These are phyloP conservation scores for Drosophila setifemur DNA, from an alignment of 1,140 invertebrate genomes.

Conservation along the genomic window DNA sequence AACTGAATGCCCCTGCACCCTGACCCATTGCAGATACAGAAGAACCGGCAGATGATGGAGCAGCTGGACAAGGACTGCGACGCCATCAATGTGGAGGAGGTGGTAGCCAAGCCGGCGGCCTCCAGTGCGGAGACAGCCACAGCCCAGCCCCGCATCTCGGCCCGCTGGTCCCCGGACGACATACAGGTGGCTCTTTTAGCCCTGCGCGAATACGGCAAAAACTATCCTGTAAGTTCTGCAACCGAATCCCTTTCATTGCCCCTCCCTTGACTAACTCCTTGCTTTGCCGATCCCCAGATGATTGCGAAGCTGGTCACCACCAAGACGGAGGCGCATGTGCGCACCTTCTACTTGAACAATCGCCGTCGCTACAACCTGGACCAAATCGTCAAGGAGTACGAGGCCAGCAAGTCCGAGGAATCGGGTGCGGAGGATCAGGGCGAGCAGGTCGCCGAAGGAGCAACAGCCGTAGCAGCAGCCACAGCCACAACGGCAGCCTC, in stretches of 20 bases:
- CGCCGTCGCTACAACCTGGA: slow-evolving; percentile 95
- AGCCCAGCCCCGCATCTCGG: slow-evolving; percentile 87
- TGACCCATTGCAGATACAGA: slow-evolving; percentile 90
- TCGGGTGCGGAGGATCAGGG: slow-evolving; percentile 27
- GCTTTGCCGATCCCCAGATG: slow-evolving; percentile 83
- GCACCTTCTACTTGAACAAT: slow-evolving; percentile 95
- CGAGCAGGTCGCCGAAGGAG: slow-evolving; percentile 13
- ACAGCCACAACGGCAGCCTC: not conserved
- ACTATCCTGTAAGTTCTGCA: slow-evolving; percentile 87
- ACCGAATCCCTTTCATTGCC: not conserved
- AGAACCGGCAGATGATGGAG: slow-evolving; percentile 95
- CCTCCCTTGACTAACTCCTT: not conserved
- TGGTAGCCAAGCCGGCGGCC: slow-evolving; percentile 5
- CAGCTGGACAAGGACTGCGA: slow-evolving; percentile 87
- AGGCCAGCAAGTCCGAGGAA: slow-evolving; percentile 82
- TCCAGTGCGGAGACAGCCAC: slow-evolving; percentile 87
- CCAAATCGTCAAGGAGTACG: slow-evolving; percentile 93
- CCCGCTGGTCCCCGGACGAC: slow-evolving; percentile 97
- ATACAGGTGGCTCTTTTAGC: slow-evolving; percentile 95
- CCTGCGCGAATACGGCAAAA: slow-evolving; percentile 96
- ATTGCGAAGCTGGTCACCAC: slow-evolving; percentile 97
- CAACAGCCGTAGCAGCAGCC: not conserved
- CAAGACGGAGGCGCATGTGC: slow-evolving; percentile 95
- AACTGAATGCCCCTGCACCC: slow-evolving; percentile 51
- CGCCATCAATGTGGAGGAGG: slow-evolving; percentile 31